Evolutionary conservation across 2,797 vertebrate species (phyloP).

Genomic region (Bovichtus variegatus): DNA sequence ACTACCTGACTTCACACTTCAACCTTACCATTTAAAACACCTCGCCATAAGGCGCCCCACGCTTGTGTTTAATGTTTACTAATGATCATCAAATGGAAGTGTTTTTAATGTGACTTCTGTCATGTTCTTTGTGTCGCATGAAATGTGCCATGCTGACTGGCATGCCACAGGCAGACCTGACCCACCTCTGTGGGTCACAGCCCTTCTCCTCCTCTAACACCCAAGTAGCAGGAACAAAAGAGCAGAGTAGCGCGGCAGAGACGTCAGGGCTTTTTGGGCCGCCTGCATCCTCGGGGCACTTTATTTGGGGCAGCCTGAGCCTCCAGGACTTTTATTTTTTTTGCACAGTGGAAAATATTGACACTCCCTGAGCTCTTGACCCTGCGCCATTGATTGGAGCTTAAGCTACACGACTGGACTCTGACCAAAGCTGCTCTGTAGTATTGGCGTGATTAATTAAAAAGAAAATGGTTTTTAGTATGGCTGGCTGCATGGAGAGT

Average conservation of each 20-base stretch:
- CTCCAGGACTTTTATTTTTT: slow-evolving; percentile 80
- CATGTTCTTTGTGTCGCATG: slow-evolving; percentile 17
- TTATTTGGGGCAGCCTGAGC: slow-evolving; percentile 83
- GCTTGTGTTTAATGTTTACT: background rate
- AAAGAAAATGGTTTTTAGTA: slow-evolving; percentile 91
- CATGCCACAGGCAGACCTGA: slow-evolving; percentile 8
- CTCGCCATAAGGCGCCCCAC: too few species aligned
- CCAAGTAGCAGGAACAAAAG: slow-evolving; percentile 68
- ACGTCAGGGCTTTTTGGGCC: slow-evolving; percentile 59
- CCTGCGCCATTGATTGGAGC: slow-evolving; percentile 86
- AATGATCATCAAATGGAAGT: background rate
- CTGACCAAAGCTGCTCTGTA: slow-evolving; percentile 78
- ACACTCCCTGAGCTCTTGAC: slow-evolving; percentile 69
- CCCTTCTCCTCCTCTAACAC: slow-evolving; percentile 49
- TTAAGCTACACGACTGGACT: slow-evolving; percentile 78
- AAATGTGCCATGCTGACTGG: slow-evolving; percentile 2
- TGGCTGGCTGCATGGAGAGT: slow-evolving; percentile 82
- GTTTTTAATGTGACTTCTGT: slow-evolving; percentile 5
- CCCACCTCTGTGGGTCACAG: slow-evolving; percentile 47
- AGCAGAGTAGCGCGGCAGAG: slow-evolving; percentile 35
- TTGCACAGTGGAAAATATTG: slow-evolving; percentile 85
- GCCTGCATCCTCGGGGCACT: slow-evolving; percentile 70
- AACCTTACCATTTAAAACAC: background rate
- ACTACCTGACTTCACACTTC: background rate
- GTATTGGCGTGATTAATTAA: slow-evolving; percentile 91